phyloP scores from a whole-genome alignment of 2,888 invertebrate species.

The Aphodius sticticus region DNA sequence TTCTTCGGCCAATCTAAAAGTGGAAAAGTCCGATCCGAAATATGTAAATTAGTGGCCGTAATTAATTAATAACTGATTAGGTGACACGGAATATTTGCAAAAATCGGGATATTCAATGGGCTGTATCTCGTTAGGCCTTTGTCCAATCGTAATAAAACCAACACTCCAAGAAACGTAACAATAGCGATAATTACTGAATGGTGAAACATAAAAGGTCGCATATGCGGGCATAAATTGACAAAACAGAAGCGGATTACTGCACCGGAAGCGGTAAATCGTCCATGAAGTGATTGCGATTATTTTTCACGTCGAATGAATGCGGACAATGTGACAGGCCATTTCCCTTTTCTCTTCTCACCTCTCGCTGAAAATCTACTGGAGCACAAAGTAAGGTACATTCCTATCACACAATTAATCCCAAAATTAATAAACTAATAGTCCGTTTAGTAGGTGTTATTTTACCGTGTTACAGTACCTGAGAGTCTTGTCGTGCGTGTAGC shows the following conservation, averaged over 20 bases:
- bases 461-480: background rate
- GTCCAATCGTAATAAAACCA: too few species aligned
- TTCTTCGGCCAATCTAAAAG: too few species aligned
- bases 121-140: too few species aligned
- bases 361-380: background rate
- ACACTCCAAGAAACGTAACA: too few species aligned
- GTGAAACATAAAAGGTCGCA: background rate
- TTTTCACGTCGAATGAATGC: background rate
- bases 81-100: too few species aligned
- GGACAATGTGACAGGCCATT: background rate
- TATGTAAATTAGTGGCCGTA: too few species aligned
- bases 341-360: conserved; percentile 8
- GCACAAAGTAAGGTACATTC: background rate
- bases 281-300: background rate
- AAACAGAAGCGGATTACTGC: background rate
- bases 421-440: too few species aligned
- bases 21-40: too few species aligned
- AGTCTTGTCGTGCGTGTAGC: background rate
- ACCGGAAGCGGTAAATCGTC: background rate
- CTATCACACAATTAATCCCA: background rate
- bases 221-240: background rate
- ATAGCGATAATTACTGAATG: background rate
- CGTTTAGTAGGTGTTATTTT: too few species aligned
- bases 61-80: too few species aligned
- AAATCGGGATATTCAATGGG: too few species aligned